Evolutionary conservation across 2,797 vertebrate genomes (phyloP).

Genomic region (Meda fulgida): DNA sequence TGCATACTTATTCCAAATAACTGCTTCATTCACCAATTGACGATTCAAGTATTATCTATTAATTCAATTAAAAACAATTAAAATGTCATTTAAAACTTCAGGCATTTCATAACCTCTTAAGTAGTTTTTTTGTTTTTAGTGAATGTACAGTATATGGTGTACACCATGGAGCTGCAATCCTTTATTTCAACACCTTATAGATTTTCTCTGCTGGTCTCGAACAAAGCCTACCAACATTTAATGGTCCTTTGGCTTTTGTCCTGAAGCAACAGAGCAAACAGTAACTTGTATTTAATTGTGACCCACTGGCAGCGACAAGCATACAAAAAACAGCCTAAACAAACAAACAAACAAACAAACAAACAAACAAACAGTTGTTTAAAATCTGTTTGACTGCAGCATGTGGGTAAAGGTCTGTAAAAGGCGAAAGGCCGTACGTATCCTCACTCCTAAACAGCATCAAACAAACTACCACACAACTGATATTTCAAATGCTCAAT

Average conservation of each 20-base stretch:
- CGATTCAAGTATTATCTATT: background rate
- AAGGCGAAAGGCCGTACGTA: constrained; percentile 43
- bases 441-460: constrained; percentile 41
- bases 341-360: constrained; percentile 80
- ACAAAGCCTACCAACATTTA: background rate
- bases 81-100: background rate
- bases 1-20: background rate
- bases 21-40: background rate
- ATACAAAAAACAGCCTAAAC: constrained; percentile 70
- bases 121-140: too few relatives aligned
- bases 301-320: constrained; percentile 67
- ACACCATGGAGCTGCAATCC: background rate
- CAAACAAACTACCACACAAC: background rate
- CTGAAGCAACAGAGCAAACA: constrained; percentile 69
- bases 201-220: background rate
- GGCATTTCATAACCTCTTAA: background rate
- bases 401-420: constrained; percentile 34
- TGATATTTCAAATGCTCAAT: constrained; percentile 1
- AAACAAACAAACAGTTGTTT: constrained; percentile 73
- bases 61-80: background rate
- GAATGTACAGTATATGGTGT: too few relatives aligned
- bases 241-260: constrained; percentile 32
- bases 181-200: background rate
- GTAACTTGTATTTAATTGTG: constrained; percentile 66
- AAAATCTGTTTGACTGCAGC: constrained; percentile 52